Conservation (phyloP, 1,140 invertebrate species). For the Harlomillsia oculata region DNA sequence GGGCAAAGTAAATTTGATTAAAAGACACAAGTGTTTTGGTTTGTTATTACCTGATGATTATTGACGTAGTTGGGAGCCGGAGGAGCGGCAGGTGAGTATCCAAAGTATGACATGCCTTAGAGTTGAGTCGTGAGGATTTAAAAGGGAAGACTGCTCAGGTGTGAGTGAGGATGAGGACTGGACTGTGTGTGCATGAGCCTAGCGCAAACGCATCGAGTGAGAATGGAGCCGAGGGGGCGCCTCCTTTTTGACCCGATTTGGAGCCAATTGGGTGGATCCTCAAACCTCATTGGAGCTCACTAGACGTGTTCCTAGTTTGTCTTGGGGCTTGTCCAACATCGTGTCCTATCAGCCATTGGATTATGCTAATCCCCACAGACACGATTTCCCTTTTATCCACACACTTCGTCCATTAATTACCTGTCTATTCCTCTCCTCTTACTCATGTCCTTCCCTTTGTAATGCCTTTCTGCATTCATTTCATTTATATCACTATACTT, state of each 20-base stretch:
- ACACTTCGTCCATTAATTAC: conserved; percentile 35
- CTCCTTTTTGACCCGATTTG: conserved; percentile 34
- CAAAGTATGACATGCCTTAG: conserved; percentile 29
- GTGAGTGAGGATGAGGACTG: conserved; percentile 28
- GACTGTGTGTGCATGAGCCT: conserved; percentile 13
- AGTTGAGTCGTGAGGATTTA: conserved; percentile 6
- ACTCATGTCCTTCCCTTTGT: too few relatives aligned
- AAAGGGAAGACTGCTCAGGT: too few relatives aligned
- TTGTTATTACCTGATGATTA: conserved; percentile 25
- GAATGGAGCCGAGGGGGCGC: conserved; percentile 11
- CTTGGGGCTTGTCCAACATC: conserved; percentile 36
- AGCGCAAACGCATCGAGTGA: conserved; percentile 27
- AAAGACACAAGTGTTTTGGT: not conserved
- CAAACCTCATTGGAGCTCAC: conserved; percentile 12
- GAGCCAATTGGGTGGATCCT: conserved; percentile 33
- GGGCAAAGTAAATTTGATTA: not conserved
- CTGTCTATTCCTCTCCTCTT: conserved; percentile 33
- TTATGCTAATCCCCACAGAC: conserved; percentile 36
- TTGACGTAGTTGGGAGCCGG: conserved; percentile 19
- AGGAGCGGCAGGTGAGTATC: conserved; percentile 31
- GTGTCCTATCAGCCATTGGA: conserved; percentile 37
- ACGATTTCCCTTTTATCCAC: conserved; percentile 35
- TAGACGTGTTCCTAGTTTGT: conserved; percentile 36
- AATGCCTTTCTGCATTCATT: too few relatives aligned
- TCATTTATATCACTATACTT: too few relatives aligned